Evolutionary conservation across 2,113 vertebrate genomes (phyloP), one percentile per base, ranked within the genome.

Genomic region (Setophaga coronata): DNA sequence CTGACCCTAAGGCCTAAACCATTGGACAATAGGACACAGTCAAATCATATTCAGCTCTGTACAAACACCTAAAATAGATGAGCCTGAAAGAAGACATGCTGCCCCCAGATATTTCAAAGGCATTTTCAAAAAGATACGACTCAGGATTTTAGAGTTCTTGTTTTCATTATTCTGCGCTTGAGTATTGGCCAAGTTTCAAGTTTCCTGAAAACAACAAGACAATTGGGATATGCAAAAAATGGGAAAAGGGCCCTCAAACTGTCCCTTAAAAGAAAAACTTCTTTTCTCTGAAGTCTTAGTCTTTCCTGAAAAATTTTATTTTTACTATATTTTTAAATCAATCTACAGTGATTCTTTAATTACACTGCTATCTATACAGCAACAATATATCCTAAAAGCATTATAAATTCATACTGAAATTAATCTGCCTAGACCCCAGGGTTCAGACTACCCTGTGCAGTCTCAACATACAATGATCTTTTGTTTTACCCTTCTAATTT

Each of bases 61-160:
- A 87, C n/a, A 81, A 95, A 66, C 74, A 74, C 83, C 60, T 86
- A 45, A 93, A 96, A 80, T 88, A 90, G 51, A 89, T 58, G 60
- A 86, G 64, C 18, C 72, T 87, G 45, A 78, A 84, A 78, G 90
- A 78, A 81, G 79, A 97, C 94, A 89, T 69, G 53, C 29, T 90
- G n/a, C 61, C 85, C 74, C 90, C 57, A 91, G 56, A 93, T 40
- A 82, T 93, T 93, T 93, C 79, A 96, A 97, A 87, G 38, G 47
- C 89, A 91, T 92, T 94, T 73, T 60, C 36, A 83, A 86, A 93
- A 91, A 92, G 83, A 88, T 71, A 89, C 4, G 0, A 85, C 58
- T 82, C 50, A 31, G 62, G 40, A 86, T 93, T 96, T 95, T 77
- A 91, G 76, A 80, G 71, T 54, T 66, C 94, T 96, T 96, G 92